phyloP scores from a whole-genome alignment of 2,888 invertebrate genomes.

The Cephus spinipes region DNA sequence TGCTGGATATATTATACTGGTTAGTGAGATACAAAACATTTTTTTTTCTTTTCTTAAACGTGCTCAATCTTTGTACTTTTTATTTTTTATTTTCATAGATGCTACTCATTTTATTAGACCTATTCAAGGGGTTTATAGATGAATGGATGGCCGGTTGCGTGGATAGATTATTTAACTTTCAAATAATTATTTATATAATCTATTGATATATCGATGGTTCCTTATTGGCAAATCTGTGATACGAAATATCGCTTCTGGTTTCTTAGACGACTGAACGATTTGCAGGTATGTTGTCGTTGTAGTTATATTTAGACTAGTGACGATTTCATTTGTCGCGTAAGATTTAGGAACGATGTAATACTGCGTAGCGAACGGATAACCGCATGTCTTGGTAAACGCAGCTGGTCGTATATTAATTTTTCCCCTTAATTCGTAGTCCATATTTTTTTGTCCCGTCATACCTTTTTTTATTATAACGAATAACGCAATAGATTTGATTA shows the following conservation, averaged over 20 bases:
- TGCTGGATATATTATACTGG: background rate
- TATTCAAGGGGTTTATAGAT: background rate
- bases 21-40: background rate
- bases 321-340: background rate
- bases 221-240: background rate
- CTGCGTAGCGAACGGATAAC: background rate
- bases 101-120: background rate
- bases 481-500: background rate
- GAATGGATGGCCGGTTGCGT: background rate
- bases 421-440: background rate
- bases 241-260: background rate
- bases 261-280: background rate
- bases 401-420: background rate
- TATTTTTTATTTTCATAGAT: background rate
- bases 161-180: background rate
- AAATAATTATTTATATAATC: background rate
- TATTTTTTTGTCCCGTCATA: background rate
- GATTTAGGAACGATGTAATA: background rate
- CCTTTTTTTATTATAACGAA: background rate
- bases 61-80: background rate
- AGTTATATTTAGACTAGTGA: slow-evolving; percentile 1
- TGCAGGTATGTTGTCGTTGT: background rate
- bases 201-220: background rate
- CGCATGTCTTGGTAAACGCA: background rate
- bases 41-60: background rate